Conservation (phyloP, 1,140 invertebrate genomes). For the Oppia nitens region DNA sequence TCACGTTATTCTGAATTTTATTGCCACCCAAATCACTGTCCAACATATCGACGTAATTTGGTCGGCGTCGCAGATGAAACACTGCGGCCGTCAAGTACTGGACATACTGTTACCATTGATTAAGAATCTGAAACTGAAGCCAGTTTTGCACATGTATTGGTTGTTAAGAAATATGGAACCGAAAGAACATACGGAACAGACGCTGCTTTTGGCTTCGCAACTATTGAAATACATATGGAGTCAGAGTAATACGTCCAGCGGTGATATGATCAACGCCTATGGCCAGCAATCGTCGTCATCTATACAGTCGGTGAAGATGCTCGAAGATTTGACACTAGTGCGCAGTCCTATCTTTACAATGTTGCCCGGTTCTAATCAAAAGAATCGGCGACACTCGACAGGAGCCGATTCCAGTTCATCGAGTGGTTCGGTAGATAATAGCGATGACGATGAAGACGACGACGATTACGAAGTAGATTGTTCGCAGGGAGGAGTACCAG, state of each 20-base stretch:
- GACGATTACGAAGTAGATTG: slow-evolving; percentile 6
- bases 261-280: neutral
- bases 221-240: slow-evolving; percentile 78
- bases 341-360: slow-evolving; percentile 12
- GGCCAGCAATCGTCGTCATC: too few relatives aligned
- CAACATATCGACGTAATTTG: slow-evolving; percentile 84
- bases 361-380: neutral
- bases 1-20: slow-evolving; percentile 75
- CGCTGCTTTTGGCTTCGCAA: slow-evolving; percentile 67
- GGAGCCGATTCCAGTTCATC: slow-evolving; percentile 1
- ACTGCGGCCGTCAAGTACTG: slow-evolving; percentile 79
- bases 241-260: slow-evolving; percentile 26
- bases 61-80: slow-evolving; percentile 80
- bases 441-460: slow-evolving; percentile 16
- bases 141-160: slow-evolving; percentile 68
- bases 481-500: neutral
- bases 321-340: slow-evolving; percentile 5
- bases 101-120: slow-evolving; percentile 74
- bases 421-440: slow-evolving; percentile 2
- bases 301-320: neutral
- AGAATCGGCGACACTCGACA: neutral
- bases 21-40: slow-evolving; percentile 76
- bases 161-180: slow-evolving; percentile 65
- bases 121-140: slow-evolving; percentile 67
- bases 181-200: slow-evolving; percentile 83